These are phyloP conservation scores for Hexactinellida sp. DNA, from an alignment of 37 sponge, comb jelly and placozoan genomes.

Conservation along the genomic window DNA sequence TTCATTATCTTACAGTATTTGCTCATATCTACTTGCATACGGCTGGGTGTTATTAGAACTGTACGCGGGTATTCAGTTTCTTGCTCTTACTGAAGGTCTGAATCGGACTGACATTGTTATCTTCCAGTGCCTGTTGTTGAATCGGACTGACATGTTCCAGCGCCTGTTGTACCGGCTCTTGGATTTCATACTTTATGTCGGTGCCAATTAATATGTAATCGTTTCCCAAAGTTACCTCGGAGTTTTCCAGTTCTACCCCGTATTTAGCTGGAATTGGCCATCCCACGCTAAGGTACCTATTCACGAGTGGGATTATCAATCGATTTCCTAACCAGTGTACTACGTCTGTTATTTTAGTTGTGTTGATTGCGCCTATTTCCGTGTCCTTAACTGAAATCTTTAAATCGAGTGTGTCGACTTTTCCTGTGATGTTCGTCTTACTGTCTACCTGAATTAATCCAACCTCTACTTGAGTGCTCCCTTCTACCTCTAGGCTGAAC, in stretches of 20 bases:
- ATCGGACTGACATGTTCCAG: neutral
- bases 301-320: neutral
- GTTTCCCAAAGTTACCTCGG: neutral
- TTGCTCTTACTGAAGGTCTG: neutral
- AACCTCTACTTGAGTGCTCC: neutral
- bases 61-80: neutral
- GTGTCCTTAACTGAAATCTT: neutral
- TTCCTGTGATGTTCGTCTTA: neutral
- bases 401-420: neutral
- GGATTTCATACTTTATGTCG: constrained; percentile 22
- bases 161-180: neutral
- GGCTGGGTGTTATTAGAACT: neutral
- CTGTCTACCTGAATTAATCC: neutral
- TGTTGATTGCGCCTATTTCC: neutral
- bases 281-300: neutral
- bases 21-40: no score
- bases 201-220: constrained; percentile 20
- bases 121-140: no score
- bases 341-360: neutral
- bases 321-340: neutral
- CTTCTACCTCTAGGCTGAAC: neutral
- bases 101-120: no score
- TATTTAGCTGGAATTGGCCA: neutral
- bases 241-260: neutral
- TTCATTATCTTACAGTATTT: no score